Conservation (phyloP, 2,888 invertebrate genomes). For the Ormyrus nitidulus region DNA sequence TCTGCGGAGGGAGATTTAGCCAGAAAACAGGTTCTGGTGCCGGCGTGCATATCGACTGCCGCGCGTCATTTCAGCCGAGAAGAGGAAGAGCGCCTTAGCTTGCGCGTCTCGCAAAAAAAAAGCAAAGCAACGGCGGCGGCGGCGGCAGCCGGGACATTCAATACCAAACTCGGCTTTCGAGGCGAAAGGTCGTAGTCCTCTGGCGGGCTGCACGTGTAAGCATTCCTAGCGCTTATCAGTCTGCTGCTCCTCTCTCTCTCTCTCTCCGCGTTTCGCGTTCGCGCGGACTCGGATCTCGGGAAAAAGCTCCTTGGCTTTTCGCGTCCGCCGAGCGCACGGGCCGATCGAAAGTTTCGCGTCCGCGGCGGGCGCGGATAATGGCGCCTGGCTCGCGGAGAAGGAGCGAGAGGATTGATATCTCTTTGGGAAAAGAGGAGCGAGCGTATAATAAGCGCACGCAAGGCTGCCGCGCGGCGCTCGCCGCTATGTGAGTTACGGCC, state of each 20-base stretch:
- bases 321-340: not conserved
- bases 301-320: not conserved
- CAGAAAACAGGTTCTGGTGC: too few species aligned
- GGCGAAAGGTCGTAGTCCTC: conserved; percentile 58
- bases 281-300: conserved; percentile 17
- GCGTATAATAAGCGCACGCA: conserved; percentile 57
- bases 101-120: too few species aligned
- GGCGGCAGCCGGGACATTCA: conserved; percentile 2
- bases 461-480: conserved; percentile 38
- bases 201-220: conserved; percentile 58
- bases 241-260: conserved; percentile 27
- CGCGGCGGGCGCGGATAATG: too few species aligned
- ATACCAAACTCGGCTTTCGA: conserved; percentile 31
- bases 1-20: too few species aligned
- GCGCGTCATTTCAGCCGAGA: conserved; percentile 29
- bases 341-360: too few species aligned
- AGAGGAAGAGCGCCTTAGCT: not conserved
- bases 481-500: conserved; percentile 57
- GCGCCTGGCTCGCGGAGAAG: not conserved
- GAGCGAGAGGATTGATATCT: not conserved
- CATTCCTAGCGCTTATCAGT: conserved; percentile 59
- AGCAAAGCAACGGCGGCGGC: too few species aligned
- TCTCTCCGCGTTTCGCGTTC: not conserved
- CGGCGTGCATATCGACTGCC: conserved; percentile 4
- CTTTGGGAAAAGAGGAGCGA: conserved; percentile 2